phyloP scores from a whole-genome alignment of 2,797 vertebrate species.

The Girardinus metallicus region DNA sequence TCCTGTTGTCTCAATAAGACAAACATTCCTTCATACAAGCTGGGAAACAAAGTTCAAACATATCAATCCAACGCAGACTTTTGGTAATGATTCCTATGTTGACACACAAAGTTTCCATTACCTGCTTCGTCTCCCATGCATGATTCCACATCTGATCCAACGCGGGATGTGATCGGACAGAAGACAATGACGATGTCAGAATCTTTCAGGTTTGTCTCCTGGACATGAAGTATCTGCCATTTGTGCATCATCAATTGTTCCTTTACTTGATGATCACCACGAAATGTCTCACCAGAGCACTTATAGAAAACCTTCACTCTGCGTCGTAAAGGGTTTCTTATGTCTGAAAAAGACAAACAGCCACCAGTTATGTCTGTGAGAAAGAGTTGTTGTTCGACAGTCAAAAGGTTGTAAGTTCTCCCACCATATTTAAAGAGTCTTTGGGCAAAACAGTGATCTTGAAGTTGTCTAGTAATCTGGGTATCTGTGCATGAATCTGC shows the following conservation, averaged over 20 bases:
- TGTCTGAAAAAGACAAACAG: background rate
- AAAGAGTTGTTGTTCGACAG: background rate
- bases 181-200: background rate
- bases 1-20: background rate
- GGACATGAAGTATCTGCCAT: fast-evolving
- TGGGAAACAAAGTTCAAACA: background rate
- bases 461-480: background rate
- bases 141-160: background rate
- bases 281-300: background rate
- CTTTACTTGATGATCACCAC: background rate
- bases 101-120: background rate
- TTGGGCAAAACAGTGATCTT: background rate
- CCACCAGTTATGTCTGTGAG: background rate
- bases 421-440: background rate
- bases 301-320: background rate
- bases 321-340: fast-evolving
- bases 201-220: background rate
- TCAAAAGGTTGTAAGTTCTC: background rate
- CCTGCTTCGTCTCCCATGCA: background rate
- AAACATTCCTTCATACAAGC: background rate
- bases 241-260: fast-evolving
- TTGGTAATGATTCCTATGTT: background rate
- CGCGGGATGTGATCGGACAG: slow-evolving; percentile 2
- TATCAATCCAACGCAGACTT: too few species aligned
- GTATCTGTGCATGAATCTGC: background rate